Evolutionary conservation across 2,888 invertebrate genomes (phyloP), one percentile per base, ranked within the genome.

Genomic region (Ditylenchus weischeri): DNA sequence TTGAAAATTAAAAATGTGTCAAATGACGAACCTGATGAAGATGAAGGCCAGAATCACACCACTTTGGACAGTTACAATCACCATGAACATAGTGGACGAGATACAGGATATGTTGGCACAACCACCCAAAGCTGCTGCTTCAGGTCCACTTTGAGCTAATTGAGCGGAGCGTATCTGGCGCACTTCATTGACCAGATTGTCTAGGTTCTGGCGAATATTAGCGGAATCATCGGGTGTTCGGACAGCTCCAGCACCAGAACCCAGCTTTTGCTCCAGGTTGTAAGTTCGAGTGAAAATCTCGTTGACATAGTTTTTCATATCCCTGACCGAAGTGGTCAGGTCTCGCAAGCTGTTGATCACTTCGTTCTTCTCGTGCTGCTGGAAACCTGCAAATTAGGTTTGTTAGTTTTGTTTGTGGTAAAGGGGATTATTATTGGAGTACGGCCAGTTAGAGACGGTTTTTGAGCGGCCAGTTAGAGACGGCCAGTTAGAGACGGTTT

Each of bases 321-420:
- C 94, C 11, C 90, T 88, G 36, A 91, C 88, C 38, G 90, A 88
- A 78, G 88, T 88, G 69, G 91, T 86, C 76, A 94, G 87, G 66
- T 90, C 87, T 82, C 92, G 90, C 83, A 93, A 92, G 85, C 91
- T 91, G 74, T 89, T 88, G 38, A 93, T 86, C 51, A 95, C 85
- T 60, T 89, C 87, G 80, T 93, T 93, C 73, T 94, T 91, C 85
- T 96, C 95, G 82, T 91, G 90, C 8, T 92, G 87, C 23, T 89
- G 88, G 75, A 95, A 90, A 23, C 57, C 66, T 49, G 21, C 48
- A 48, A 38, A 23, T 29, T 2, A 10, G 10, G n/a, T 54, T 43
- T 3, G 43, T 43, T 13, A 13, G 43, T 43, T 15, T 43, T 43
- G 11, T 3, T 13, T 43, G 11, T 4, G 29, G 29, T 43, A 8